Evolutionary conservation across 1,140 invertebrate genomes (phyloP), one percentile per base, ranked within the genome.

Genomic region (Drosophila guanche): DNA sequence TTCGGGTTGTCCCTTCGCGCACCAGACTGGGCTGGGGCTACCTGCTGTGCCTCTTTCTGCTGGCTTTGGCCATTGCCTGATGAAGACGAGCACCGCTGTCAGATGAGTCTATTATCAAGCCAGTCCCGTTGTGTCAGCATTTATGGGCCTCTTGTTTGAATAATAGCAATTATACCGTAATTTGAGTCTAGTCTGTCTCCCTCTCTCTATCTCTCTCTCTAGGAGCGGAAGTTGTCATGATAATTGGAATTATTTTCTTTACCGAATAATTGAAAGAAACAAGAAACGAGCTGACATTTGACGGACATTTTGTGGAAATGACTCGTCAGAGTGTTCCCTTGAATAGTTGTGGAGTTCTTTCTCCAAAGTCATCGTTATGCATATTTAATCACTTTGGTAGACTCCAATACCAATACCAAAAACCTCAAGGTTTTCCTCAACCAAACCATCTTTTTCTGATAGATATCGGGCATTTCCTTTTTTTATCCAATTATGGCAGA

Each of bases 91-190:
- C 37, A 62, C 42, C 57, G 53, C 42, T 63, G 79, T 65, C 61
- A 76, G 79, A 85, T 85, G 81, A 68, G 83, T 85, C 77, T 84
- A 86, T 85, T 81, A 85, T 81, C 83, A 77, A 66, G 47, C 50
- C 37, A 51, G 42, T 23, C 2, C 51, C 48, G 58, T 52, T 67
- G 47, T 77, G 81, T 85, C 73, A 80, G 81, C 81, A 77, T 56
- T 85, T 80, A 69, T 73, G 72, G 66, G 29, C 56, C 61, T 52
- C 73, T 77, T 77, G 73, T 69, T 70, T 77, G 60, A 85, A 80
- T 84, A 84, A 84, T 81, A 88, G 81, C 83, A 86, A 86, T 86
- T 86, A 86, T 77, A 29, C 52, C 60, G 69, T 78, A 86, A 85
- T 85, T 85, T 66, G 77, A 77, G 77, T 56, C 74, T 47, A 33